Evolutionary conservation across 2,888 invertebrate species (phyloP).

Genomic region (Neuroscelio doddi): DNA sequence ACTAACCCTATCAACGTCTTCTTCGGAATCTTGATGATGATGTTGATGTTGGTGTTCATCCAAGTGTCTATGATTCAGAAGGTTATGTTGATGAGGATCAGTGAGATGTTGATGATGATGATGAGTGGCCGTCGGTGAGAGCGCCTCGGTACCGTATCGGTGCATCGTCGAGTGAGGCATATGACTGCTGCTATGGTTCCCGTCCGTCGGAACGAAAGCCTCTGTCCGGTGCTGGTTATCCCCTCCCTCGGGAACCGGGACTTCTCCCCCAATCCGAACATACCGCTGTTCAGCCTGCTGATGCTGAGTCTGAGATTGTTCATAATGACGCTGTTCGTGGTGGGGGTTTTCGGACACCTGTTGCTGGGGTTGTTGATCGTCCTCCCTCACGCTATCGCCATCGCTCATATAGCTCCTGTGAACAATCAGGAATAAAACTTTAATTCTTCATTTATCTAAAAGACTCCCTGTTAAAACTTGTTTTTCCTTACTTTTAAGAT

Average conservation of each 20-base stretch:
- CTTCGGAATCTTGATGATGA: conserved; percentile 45
- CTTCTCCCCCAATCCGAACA: conserved; percentile 61
- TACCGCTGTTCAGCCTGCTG: conserved; percentile 46
- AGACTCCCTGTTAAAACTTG: no score
- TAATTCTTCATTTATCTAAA: no score
- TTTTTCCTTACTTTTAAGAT: no score
- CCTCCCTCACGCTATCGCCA: conserved; percentile 50
- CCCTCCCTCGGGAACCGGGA: conserved; percentile 65
- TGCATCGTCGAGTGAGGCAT: conserved; percentile 69
- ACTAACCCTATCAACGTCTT: conserved; percentile 56
- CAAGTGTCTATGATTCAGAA: conserved; percentile 34
- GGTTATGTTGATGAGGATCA: conserved; percentile 46
- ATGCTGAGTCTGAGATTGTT: conserved; percentile 25
- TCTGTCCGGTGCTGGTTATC: conserved; percentile 61
- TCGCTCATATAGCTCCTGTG: conserved; percentile 18
- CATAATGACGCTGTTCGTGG: conserved; percentile 46
- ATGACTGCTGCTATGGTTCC: conserved; percentile 66
- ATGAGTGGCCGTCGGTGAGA: conserved; percentile 61
- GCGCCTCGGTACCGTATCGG: conserved; percentile 65
- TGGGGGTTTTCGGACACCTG: conserved; percentile 47
- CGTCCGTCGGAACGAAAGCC: conserved; percentile 62
- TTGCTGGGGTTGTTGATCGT: conserved; percentile 45
- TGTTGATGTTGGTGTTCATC: conserved; percentile 32
- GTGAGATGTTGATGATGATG: conserved; percentile 52
- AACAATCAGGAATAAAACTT: no score